Evolutionary conservation across 1,140 invertebrate genomes (phyloP).

Genomic region (Leptopilina clavipes): DNA sequence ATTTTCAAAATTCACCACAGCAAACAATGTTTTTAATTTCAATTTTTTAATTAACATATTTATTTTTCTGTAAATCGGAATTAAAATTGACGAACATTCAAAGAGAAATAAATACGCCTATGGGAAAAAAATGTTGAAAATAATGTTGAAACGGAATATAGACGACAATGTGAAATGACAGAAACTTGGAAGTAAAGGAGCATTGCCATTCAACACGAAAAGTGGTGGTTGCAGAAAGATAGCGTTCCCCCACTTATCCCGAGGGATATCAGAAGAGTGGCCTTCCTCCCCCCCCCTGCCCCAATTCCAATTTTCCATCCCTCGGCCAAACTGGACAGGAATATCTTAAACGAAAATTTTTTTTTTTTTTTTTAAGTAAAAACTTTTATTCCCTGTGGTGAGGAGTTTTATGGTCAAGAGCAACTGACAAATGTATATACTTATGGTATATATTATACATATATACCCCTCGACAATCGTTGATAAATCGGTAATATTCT

Average conservation of each 20-base stretch:
- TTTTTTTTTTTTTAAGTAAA: constrained; percentile 58
- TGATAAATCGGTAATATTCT: constrained; percentile 61
- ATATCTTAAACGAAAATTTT: constrained; percentile 69
- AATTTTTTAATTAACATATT: no score
- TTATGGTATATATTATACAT: background rate
- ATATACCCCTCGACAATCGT: constrained; percentile 38
- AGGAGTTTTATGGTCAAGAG: constrained; percentile 38
- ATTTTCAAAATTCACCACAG: background rate
- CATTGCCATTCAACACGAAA: constrained; percentile 23
- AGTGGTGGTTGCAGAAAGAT: constrained; percentile 58
- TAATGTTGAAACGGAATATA: background rate
- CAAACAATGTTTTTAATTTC: background rate
- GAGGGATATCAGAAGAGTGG: constrained; percentile 68
- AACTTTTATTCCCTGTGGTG: constrained; percentile 57
- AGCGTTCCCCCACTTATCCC: constrained; percentile 60
- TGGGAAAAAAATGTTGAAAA: no score
- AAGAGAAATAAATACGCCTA: no score
- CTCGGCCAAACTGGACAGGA: constrained; percentile 63
- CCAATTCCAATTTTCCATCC: constrained; percentile 47
- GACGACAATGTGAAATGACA: constrained; percentile 8
- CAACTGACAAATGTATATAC: background rate
- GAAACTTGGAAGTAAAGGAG: background rate
- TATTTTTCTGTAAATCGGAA: no score
- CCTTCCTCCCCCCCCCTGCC: background rate
- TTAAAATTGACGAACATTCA: no score